A percentile compares a stretch with the other conserved stretches of the same genome.
Evolutionary conservation across 1,140 invertebrate genomes (phyloP).

Genomic region (Neodiprion lecontei): DNA sequence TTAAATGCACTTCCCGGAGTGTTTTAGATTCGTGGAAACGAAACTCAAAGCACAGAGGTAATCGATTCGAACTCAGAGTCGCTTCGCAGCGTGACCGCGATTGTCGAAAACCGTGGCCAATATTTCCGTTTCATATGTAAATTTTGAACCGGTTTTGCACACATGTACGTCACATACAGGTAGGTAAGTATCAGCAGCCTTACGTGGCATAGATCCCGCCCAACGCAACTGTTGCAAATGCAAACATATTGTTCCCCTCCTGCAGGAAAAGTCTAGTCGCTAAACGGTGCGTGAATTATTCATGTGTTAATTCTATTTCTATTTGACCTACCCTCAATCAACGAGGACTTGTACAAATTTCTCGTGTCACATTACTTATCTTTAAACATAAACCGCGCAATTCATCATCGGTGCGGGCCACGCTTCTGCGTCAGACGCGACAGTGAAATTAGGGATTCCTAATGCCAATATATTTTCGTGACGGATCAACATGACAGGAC

Average conservation of each 20-base stretch:
- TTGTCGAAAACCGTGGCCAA: constrained; percentile 4
- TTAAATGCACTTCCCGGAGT: too few relatives aligned
- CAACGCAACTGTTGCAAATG: neutral
- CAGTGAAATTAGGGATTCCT: neutral
- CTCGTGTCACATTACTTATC: neutral
- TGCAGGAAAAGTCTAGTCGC: neutral
- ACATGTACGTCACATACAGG: neutral
- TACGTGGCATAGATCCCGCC: neutral
- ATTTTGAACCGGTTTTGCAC: neutral
- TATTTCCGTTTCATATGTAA: constrained; percentile 6
- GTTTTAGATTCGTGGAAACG: too few relatives aligned
- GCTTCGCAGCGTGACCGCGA: neutral
- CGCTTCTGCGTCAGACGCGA: neutral
- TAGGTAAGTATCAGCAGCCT: neutral
- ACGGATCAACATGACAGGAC: neutral
- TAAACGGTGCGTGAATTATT: neutral
- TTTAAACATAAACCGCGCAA: neutral
- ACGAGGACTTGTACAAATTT: neutral
- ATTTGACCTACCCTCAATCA: constrained; percentile 2
- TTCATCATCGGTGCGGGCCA: neutral
- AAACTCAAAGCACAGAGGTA: too few relatives aligned
- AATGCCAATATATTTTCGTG: neutral
- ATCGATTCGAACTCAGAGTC: too few relatives aligned
- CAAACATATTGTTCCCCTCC: neutral
- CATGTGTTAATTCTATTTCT: neutral